Evolutionary conservation across 2,888 invertebrate genomes (phyloP).

Genomic region (Trissoscelio sp.): DNA sequence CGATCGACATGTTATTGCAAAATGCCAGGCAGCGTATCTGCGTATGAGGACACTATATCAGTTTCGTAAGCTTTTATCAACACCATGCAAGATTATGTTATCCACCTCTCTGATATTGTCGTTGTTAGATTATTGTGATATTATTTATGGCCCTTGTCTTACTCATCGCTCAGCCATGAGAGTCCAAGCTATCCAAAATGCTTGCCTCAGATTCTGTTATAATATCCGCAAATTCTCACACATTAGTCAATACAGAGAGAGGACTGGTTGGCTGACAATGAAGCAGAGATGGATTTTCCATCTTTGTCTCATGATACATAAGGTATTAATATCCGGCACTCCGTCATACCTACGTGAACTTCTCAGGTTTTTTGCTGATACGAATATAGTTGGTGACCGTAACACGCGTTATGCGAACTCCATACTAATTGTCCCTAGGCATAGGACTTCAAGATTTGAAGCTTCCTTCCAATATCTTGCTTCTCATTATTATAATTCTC

Average conservation of each 20-base stretch:
- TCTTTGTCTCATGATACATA: not conserved
- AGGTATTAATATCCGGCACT: not conserved
- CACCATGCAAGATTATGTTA: not conserved
- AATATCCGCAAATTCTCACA: conserved; percentile 2
- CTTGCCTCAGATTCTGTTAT: not conserved
- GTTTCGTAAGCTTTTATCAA: not conserved
- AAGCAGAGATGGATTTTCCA: conserved; percentile 1
- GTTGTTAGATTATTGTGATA: conserved; percentile 1
- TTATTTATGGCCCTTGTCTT: not conserved
- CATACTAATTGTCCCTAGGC: not conserved
- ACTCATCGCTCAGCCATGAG: not conserved
- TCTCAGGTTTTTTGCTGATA: not conserved
- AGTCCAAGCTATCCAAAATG: not conserved
- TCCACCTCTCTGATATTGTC: not conserved
- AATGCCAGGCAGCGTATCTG: not conserved
- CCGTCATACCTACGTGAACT: not conserved
- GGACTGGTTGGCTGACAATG: conserved; percentile 1
- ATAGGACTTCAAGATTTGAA: not conserved
- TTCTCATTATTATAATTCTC: not conserved
- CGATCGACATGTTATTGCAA: not conserved
- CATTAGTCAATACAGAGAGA: not conserved
- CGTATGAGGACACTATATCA: not conserved
- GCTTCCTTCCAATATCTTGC: not conserved
- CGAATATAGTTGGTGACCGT: not conserved
- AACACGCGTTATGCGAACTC: not conserved